Conservation (phyloP, 2,113 vertebrate genomes). For the Microcebus tavaratra region DNA sequence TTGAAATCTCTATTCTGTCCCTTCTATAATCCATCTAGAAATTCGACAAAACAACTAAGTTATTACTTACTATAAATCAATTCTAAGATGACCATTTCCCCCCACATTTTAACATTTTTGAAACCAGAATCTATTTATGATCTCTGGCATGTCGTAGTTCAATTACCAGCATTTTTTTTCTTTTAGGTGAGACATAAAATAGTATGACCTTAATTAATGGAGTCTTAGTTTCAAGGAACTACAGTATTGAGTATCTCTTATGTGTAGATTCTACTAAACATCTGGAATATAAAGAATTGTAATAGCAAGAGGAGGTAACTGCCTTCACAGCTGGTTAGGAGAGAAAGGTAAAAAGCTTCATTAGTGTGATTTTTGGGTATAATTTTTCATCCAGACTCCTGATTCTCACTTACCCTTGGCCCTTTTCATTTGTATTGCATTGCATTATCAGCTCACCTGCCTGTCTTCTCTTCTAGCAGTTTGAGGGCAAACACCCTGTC, state of each 20-base stretch:
- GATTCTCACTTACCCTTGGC: background rate
- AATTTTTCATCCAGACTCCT: background rate
- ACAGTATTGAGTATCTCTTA: background rate
- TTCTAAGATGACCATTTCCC: background rate
- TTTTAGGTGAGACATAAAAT: background rate
- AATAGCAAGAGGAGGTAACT: background rate
- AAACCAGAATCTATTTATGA: constrained; percentile 14
- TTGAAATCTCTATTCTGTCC: background rate
- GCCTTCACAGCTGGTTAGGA: background rate
- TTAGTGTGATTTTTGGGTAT: background rate
- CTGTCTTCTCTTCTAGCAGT: background rate
- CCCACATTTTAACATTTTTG: background rate
- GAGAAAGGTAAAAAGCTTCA: background rate
- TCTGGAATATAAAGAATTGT: background rate
- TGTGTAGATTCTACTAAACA: background rate
- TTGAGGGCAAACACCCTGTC: background rate
- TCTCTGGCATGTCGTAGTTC: background rate
- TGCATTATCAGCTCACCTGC: background rate
- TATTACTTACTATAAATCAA: background rate
- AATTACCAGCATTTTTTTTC: background rate
- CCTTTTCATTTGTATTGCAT: background rate
- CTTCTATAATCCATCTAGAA: background rate
- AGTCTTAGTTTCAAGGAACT: background rate
- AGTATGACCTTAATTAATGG: background rate
- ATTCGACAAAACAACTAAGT: background rate